A percentile compares a stretch with the other conserved stretches of the same genome.
Conservation (phyloP, 2,888 invertebrate genomes). For the Drosophila ezoana region DNA sequence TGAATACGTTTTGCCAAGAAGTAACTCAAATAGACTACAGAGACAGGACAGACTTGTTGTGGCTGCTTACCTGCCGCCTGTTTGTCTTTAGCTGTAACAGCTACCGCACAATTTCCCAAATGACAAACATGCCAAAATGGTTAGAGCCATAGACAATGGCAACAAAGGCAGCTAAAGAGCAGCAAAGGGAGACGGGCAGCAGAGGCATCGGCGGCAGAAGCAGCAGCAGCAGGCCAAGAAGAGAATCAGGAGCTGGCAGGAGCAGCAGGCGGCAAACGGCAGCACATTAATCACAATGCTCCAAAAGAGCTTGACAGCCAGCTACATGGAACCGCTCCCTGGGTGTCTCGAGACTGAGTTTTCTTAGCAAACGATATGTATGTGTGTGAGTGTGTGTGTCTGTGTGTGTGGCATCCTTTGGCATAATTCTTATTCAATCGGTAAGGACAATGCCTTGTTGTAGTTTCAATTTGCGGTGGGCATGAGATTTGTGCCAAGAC, state of each 20-base stretch:
- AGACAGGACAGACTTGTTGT: conserved; percentile 18
- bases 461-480: conserved; percentile 80
- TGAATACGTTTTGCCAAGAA: conserved; percentile 33
- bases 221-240: conserved; percentile 17
- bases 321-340: conserved; percentile 73
- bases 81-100: conserved; percentile 76
- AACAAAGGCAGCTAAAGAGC: conserved; percentile 50
- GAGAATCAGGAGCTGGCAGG: conserved; percentile 43
- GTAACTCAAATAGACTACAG: conserved; percentile 37
- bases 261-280: conserved; percentile 53
- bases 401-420: conserved; percentile 78
- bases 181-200: conserved; percentile 21
- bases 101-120: conserved; percentile 81
- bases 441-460: conserved; percentile 78
- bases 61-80: conserved; percentile 66
- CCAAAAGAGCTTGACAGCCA: conserved; percentile 80
- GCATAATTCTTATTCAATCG: conserved; percentile 82
- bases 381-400: conserved; percentile 22
- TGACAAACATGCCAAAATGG: conserved; percentile 82
- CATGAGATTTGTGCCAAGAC: conserved; percentile 81
- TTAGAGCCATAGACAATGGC: conserved; percentile 71
- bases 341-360: conserved; percentile 57
- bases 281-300: conserved; percentile 78
- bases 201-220: conserved; percentile 22
- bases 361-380: conserved; percentile 22